A percentile compares a stretch with the other conserved stretches of the same genome.
These are phyloP conservation scores for Tinea trinotella DNA, from an alignment of 2,888 invertebrate species.

Conservation along the genomic window DNA sequence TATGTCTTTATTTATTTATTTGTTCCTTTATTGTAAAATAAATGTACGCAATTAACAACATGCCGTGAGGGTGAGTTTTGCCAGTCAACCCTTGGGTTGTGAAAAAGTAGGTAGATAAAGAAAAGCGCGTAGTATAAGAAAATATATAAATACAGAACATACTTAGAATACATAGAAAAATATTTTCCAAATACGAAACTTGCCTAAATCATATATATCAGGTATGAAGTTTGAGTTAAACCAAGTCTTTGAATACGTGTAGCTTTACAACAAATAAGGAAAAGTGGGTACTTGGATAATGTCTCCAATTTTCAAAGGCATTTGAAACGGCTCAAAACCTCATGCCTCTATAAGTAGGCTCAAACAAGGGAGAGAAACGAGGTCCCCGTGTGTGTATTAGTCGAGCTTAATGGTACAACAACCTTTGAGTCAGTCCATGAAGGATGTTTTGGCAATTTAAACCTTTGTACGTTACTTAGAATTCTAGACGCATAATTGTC, in stretches of 20 bases:
- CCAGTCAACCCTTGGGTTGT: no score
- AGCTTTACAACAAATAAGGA: not conserved
- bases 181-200: no score
- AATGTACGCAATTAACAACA: no score
- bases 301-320: constrained; percentile 7
- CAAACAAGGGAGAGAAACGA: constrained; percentile 28
- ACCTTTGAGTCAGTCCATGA: not conserved
- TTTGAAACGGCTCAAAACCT: constrained; percentile 35
- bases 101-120: no score
- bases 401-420: not conserved
- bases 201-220: no score
- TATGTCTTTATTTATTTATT: no score
- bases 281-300: not conserved
- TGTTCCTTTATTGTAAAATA: no score
- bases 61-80: no score
- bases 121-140: no score
- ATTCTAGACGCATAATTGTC: no score
- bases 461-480: not conserved
- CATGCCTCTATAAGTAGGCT: constrained; percentile 47
- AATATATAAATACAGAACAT: no score
- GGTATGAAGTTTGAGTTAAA: not conserved
- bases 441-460: not conserved
- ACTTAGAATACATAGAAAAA: no score
- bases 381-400: not conserved
- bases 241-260: not conserved